These are phyloP conservation scores for Manis crassicaudata DNA, from an alignment of 2,797 vertebrate genomes.

Conservation along the genomic window DNA sequence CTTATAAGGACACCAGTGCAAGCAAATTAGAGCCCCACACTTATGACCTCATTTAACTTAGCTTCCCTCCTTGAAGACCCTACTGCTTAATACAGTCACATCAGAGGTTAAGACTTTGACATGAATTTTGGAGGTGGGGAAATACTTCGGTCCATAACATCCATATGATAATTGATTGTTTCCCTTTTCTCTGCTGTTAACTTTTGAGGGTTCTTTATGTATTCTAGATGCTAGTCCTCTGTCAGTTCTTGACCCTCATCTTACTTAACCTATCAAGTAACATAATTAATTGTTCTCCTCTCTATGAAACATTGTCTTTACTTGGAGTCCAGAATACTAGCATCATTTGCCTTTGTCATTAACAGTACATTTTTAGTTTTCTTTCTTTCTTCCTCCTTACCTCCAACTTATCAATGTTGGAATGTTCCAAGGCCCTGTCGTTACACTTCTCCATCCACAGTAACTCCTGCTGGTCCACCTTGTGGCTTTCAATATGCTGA, in stretches of 20 bases:
- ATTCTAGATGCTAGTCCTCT: not conserved
- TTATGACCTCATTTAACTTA: not conserved
- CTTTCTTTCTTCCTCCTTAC: not conserved
- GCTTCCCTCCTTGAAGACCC: not conserved
- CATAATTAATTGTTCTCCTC: not conserved
- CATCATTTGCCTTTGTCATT: not conserved
- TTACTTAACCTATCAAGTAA: not conserved
- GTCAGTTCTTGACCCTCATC: not conserved
- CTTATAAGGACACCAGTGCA: not conserved
- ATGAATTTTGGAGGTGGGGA: not conserved
- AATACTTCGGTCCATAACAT: not conserved
- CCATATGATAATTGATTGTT: not conserved
- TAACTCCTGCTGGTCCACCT: not conserved
- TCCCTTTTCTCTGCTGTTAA: not conserved
- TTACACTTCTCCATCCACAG: not conserved
- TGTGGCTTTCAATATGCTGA: not conserved
- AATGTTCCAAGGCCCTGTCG: not conserved
- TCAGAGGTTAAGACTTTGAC: not conserved
- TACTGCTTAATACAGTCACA: not conserved
- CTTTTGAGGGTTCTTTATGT: not conserved
- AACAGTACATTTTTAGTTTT: not conserved
- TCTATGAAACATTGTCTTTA: not conserved
- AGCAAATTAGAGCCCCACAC: not conserved
- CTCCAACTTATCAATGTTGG: not conserved
- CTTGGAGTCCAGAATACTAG: not conserved